These are phyloP conservation scores for Rhinogobius similis DNA, from an alignment of 2,113 vertebrate species.

Conservation along the genomic window DNA sequence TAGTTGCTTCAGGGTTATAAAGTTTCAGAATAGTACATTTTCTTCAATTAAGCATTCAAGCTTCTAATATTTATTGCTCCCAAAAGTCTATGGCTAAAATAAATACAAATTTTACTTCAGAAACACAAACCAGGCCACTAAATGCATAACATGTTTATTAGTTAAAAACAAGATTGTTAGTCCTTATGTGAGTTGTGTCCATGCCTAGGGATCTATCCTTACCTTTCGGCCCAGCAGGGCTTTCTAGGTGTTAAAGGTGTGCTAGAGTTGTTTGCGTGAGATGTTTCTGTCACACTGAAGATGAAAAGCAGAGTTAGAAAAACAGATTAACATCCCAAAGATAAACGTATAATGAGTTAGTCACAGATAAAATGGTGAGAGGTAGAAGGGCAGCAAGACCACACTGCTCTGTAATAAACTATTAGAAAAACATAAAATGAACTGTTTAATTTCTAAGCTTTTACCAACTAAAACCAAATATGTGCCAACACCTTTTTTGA, in stretches of 20 bases:
- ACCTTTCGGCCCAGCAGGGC: slow-evolving; percentile 81
- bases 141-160: neutral
- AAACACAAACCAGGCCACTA: neutral
- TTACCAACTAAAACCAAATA: neutral
- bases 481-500: neutral
- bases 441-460: slow-evolving; percentile 41
- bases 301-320: slow-evolving; percentile 49
- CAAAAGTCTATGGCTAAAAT: neutral
- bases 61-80: too few relatives aligned
- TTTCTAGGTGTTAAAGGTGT: slow-evolving; percentile 71
- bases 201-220: slow-evolving; percentile 39
- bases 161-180: neutral
- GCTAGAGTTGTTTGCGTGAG: slow-evolving; percentile 63
- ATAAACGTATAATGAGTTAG: slow-evolving; percentile 40
- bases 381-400: slow-evolving; percentile 39
- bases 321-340: slow-evolving; percentile 35
- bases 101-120: neutral
- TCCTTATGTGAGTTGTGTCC: neutral
- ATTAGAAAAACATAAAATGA: neutral
- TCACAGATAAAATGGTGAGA: slow-evolving; percentile 41
- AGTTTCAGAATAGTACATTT: too few relatives aligned
- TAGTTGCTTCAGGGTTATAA: too few relatives aligned
- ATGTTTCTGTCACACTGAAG: slow-evolving; percentile 76
- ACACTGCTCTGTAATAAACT: slow-evolving; percentile 13
- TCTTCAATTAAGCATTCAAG: too few relatives aligned